phyloP scores from a whole-genome alignment of 1,140 invertebrate genomes.

The Mylabris phalerata region DNA sequence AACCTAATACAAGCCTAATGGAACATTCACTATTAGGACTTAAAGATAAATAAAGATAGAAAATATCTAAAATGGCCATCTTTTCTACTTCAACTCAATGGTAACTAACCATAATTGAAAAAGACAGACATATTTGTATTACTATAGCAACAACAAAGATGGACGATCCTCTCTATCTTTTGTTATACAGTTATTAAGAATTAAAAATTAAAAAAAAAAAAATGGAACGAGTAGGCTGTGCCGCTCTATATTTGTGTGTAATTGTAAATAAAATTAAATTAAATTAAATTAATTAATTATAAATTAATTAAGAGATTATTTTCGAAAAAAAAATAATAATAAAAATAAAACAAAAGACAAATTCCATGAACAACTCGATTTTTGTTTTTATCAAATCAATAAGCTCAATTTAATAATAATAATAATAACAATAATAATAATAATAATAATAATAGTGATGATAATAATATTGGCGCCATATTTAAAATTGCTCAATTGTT shows the following conservation, averaged over 20 bases:
- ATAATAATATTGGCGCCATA: too few relatives aligned
- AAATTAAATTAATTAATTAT: background rate
- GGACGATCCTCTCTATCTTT: too few relatives aligned
- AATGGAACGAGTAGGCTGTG: too few relatives aligned
- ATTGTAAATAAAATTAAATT: background rate
- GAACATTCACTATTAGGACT: constrained; percentile 50
- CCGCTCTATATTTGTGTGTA: background rate
- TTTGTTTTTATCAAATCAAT: background rate
- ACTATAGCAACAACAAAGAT: too few relatives aligned
- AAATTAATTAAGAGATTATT: background rate
- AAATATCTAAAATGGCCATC: background rate
- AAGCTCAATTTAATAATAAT: background rate
- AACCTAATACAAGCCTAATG: constrained; percentile 61
- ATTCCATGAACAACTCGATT: background rate
- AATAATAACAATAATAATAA: background rate
- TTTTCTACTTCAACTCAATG: too few relatives aligned
- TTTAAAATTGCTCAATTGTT: too few relatives aligned
- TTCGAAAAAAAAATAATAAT: background rate
- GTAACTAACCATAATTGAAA: too few relatives aligned
- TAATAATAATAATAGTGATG: background rate
- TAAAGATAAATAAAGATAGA: constrained; percentile 46
- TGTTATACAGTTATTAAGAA: too few relatives aligned
- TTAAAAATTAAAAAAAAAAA: too few relatives aligned
- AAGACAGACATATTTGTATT: too few relatives aligned
- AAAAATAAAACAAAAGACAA: background rate